Base-by-base conservation (phyloP, 2,888 invertebrate species). In the Theretra japonica region DNA sequence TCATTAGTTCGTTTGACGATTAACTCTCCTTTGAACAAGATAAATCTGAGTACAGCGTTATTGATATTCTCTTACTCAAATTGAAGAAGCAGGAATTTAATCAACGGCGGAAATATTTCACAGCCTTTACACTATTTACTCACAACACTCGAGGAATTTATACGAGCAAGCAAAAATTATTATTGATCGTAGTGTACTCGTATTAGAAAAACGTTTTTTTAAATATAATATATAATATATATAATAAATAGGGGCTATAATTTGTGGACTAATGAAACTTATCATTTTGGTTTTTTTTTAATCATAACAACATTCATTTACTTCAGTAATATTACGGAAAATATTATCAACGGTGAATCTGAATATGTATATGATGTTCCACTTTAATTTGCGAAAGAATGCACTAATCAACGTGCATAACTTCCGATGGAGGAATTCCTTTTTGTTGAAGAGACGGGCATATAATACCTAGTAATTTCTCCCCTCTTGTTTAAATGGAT, bases 401-500 rank as follows among this genome's bases (percentile, higher is more conserved):
- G 33, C 7, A 11, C 4, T 21, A 62, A 21, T 62, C 33, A 33
- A 21, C 62, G 3, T 15, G 33, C 11, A 62, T 41, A 41, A 62
- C 21, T 62, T 62, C 33, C 41, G 33, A 33, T 21, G 15, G 11
- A 33, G 11, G 33, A 30, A 62, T 33, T 19, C n/a, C 7, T 58
- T 62, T 65, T 48, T 65, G 23, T 48, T 48, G 15, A 65, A 65
- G 25, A 65, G 48, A 23, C 41, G 48, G 41, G 48, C 11, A 23
- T 48, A 41, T 62, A 11, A 33, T 58, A 33, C 33, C 41, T 33
- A 65, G 41, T 48, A 41, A 65, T 41, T 23, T 23, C 65, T 65
- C 65, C 48, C 41, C 65, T 65, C 41, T 53, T 53, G 23, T 65
- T 48, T 23, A 65, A 65, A 65, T 65, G 65, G 41, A 65, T 48